A percentile compares a stretch with the other conserved stretches of the same genome.
Conservation (phyloP, 2,888 invertebrate genomes). For the Sialis lutaria region DNA sequence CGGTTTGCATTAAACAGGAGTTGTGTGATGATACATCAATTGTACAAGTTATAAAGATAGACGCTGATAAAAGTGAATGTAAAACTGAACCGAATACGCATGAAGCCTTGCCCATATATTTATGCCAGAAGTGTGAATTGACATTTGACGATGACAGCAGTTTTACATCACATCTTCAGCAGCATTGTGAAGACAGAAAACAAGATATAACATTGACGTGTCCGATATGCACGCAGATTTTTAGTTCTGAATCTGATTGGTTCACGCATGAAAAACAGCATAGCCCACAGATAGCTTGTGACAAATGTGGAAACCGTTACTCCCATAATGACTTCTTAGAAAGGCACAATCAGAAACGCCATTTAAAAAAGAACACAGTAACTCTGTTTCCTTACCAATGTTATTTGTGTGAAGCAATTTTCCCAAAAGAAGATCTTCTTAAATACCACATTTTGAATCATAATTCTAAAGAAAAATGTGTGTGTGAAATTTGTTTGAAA, state of each 20-base stretch:
- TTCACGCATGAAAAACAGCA: slow-evolving; percentile 1
- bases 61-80: background rate
- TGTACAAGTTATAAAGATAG: slow-evolving; percentile 1
- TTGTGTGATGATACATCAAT: background rate
- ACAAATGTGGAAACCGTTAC: background rate
- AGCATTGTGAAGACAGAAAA: background rate
- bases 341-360: background rate
- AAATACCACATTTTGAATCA: slow-evolving; percentile 4
- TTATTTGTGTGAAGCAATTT: background rate
- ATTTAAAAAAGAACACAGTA: background rate
- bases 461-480: background rate
- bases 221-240: slow-evolving; percentile 1
- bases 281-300: background rate
- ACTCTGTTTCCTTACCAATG: background rate
- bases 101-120: background rate
- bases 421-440: background rate
- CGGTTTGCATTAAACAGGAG: background rate
- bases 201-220: background rate
- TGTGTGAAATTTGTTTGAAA: slow-evolving; percentile 13
- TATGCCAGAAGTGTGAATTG: slow-evolving; percentile 4
- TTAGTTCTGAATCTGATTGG: slow-evolving; percentile 1
- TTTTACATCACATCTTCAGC: background rate
- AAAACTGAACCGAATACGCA: background rate
- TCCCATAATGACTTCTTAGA: background rate
- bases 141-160: background rate